Evolutionary conservation across 2,113 vertebrate genomes (phyloP).

Genomic region (Artemisiospiza belli): DNA sequence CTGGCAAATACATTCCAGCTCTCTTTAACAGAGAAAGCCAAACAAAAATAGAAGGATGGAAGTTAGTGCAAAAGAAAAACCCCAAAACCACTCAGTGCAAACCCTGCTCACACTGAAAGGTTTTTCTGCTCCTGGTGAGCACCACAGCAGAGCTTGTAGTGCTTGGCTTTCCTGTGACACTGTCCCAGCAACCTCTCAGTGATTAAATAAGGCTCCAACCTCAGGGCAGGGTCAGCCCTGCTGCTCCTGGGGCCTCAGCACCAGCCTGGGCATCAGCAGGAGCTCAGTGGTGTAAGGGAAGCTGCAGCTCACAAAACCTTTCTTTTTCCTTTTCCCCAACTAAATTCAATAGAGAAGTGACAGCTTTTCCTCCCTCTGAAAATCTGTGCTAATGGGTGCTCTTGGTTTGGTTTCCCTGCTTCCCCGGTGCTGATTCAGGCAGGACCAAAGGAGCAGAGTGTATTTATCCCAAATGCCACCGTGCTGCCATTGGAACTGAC

Average conservation of each 20-base stretch:
- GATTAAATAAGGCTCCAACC: background rate
- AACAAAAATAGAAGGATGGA: background rate
- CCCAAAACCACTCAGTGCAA: background rate
- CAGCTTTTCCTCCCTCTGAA: background rate
- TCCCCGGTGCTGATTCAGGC: slow-evolving; percentile 76
- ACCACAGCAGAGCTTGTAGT: background rate
- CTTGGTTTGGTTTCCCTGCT: background rate
- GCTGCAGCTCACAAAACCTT: background rate
- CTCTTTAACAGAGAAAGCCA: background rate
- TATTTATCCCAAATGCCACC: slow-evolving; percentile 77
- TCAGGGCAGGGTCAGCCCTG: slow-evolving; percentile 69
- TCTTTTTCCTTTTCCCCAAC: fast-evolving
- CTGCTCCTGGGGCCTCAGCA: slow-evolving; percentile 66
- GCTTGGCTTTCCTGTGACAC: background rate
- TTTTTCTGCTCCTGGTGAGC: background rate
- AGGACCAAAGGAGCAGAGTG: slow-evolving; percentile 74
- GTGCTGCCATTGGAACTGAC: slow-evolving; percentile 73
- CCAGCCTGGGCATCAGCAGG: slow-evolving; percentile 69
- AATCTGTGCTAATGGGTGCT: background rate
- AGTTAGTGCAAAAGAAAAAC: background rate
- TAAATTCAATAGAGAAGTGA: background rate
- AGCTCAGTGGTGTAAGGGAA: background rate
- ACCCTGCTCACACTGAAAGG: background rate
- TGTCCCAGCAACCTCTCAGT: background rate
- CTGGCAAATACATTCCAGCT: background rate